These are phyloP conservation scores for Perdita meconis DNA, from an alignment of 2,888 invertebrate species.

Conservation along the genomic window DNA sequence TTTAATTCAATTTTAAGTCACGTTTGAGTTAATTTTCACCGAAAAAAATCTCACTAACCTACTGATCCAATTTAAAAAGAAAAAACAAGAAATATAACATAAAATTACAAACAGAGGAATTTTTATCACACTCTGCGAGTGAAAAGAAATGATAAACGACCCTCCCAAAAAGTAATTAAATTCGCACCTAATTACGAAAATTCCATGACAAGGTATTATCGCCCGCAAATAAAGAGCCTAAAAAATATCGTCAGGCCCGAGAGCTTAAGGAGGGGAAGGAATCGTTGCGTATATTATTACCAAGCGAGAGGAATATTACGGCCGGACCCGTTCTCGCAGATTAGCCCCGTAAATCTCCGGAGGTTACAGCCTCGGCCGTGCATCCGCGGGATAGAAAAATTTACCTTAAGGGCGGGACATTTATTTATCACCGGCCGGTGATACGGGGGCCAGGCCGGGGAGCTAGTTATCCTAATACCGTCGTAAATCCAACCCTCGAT, in stretches of 20 bases:
- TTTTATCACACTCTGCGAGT: too few species aligned
- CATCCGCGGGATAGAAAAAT: slow-evolving; percentile 56
- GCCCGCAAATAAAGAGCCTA: background rate
- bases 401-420: slow-evolving; percentile 48
- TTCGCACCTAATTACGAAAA: too few species aligned
- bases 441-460: slow-evolving; percentile 35
- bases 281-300: slow-evolving; percentile 27
- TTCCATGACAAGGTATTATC: too few species aligned
- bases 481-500: slow-evolving; percentile 62
- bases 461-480: slow-evolving; percentile 62
- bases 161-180: too few species aligned
- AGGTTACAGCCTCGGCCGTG: slow-evolving; percentile 14
- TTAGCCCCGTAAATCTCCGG: slow-evolving; percentile 55
- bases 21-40: too few species aligned
- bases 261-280: background rate
- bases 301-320: slow-evolving; percentile 34
- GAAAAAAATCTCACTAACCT: too few species aligned
- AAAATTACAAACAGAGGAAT: too few species aligned
- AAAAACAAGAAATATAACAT: too few species aligned
- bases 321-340: slow-evolving; percentile 33
- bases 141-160: too few species aligned
- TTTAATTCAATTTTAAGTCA: too few species aligned
- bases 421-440: slow-evolving; percentile 62
- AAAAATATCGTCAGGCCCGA: background rate
- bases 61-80: too few species aligned